These are phyloP conservation scores for Palythoa grandis DNA, from an alignment of 92 coral and sea anemone species.

Conservation along the genomic window DNA sequence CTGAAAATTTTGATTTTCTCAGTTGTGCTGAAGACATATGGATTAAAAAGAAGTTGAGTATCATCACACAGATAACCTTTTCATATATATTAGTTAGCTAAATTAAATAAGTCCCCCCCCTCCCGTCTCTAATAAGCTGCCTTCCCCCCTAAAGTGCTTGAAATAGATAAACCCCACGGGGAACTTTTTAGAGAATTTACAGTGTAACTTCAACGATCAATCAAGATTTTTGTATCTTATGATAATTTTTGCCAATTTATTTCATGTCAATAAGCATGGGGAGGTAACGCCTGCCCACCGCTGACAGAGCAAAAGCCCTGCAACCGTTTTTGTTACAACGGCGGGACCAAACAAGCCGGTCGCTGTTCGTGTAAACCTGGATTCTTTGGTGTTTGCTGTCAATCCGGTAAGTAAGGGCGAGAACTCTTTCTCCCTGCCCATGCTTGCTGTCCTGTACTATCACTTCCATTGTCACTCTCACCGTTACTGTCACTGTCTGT, in stretches of 20 bases:
- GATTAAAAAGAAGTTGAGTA: too few species aligned
- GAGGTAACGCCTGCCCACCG: slow-evolving; percentile 2
- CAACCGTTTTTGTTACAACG: slow-evolving; percentile 20
- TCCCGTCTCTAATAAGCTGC: too few species aligned
- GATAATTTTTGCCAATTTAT: not conserved
- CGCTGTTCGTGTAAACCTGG: slow-evolving; percentile 26
- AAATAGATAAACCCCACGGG: too few species aligned
- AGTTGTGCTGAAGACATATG: too few species aligned
- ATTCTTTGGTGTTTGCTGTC: slow-evolving; percentile 19
- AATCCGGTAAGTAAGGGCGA: slow-evolving; percentile 2
- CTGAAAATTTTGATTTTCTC: too few species aligned
- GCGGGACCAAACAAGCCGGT: not conserved
- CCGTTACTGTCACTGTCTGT: not conserved
- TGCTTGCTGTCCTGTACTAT: not conserved
- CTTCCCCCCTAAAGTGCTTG: too few species aligned
- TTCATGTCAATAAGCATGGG: not conserved
- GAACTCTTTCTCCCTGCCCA: not conserved
- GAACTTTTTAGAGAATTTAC: not conserved
- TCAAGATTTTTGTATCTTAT: not conserved
- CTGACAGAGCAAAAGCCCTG: not conserved
- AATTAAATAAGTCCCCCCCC: too few species aligned
- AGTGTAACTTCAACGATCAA: not conserved
- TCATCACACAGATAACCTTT: too few species aligned
- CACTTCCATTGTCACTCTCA: too few species aligned
- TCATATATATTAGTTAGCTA: too few species aligned